Base-by-base conservation (phyloP, 2,113 vertebrate genomes). In the Pimephales promelas region DNA sequence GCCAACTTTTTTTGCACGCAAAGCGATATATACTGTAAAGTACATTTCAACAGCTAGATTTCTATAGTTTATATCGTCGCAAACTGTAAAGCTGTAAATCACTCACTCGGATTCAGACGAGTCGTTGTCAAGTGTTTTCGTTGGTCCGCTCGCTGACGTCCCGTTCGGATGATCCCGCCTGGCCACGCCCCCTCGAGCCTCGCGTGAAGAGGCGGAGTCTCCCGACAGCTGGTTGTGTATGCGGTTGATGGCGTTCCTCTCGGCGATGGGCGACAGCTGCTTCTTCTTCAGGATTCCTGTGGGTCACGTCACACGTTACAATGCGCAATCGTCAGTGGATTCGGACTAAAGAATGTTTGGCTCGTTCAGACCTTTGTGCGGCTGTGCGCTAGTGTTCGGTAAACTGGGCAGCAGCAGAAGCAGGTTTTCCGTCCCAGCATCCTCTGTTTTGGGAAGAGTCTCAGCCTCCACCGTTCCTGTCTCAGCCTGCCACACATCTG, bases 91-190 rank as follows among this genome's bases (percentile, higher is more conserved):
- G 14, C 47, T 16, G n/a, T n/a, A n/a, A n/a, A 5, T 56, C 79
- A 97, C 97, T 97, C 93, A 98, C 97, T 98, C 97, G 26, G 97
- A 99, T 88, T 96, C 97, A 0, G 97, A 98, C 0, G 97, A 98
- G 90, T 99, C 97, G 26, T 96, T 96, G 0, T 97, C 96, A 88
- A 95, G 95, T 0, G 95, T 96, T 91, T 95, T 95, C 0, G 94
- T 95, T 85, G 94, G 95, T 93, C 96, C 95, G 89, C 95, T 96
- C 95, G 96, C 92, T 79, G 95, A 95, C 6, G 95, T 91, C 1
- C 95, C 95, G 0, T 96, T 97, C 43, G 95, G 91, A 88, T 95
- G 94, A 62, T 96, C 96, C 43, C 92, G 94, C 47, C 93, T 94
- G 22, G 92, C 85, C 1, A 90, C 73, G n/a, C 75, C 86, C 28